phyloP scores from a whole-genome alignment of 2,113 vertebrate species.

The Nothoprocta pentlandii region DNA sequence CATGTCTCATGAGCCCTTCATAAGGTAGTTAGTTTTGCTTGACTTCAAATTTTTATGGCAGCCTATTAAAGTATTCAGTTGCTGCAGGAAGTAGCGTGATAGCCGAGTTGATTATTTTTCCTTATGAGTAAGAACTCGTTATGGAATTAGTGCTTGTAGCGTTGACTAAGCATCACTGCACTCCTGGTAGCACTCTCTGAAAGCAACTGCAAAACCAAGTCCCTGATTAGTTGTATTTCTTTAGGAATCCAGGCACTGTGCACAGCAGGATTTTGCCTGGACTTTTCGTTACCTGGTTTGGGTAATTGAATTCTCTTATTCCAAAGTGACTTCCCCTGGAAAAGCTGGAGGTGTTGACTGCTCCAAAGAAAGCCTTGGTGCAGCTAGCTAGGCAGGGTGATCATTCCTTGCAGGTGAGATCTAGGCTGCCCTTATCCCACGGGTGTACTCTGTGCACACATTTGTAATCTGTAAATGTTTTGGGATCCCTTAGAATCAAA shows the following conservation, averaged over 20 bases:
- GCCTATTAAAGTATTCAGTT: slow-evolving; percentile 28
- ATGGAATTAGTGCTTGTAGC: slow-evolving; percentile 29
- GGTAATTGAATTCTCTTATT: background rate
- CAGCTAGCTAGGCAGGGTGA: background rate
- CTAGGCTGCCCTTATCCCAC: background rate
- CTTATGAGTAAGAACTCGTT: slow-evolving; percentile 29
- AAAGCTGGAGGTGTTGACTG: background rate
- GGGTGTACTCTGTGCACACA: background rate
- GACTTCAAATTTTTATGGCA: slow-evolving; percentile 28
- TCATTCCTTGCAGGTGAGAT: background rate
- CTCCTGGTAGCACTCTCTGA: background rate
- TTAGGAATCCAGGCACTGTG: background rate
- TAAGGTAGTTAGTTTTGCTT: slow-evolving; percentile 26
- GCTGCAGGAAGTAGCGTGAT: slow-evolving; percentile 8
- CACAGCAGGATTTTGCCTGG: background rate
- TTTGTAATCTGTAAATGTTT: background rate
- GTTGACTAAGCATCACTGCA: background rate
- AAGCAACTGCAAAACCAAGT: slow-evolving; percentile 27
- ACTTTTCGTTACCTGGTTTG: background rate
- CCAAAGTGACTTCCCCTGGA: slow-evolving; percentile 4
- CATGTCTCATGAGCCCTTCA: background rate
- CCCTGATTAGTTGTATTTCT: background rate
- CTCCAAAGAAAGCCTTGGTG: background rate
- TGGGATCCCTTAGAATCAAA: background rate
- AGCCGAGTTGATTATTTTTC: slow-evolving; percentile 11